Conservation (phyloP, 1,140 invertebrate species). For the Atta colombica region DNA sequence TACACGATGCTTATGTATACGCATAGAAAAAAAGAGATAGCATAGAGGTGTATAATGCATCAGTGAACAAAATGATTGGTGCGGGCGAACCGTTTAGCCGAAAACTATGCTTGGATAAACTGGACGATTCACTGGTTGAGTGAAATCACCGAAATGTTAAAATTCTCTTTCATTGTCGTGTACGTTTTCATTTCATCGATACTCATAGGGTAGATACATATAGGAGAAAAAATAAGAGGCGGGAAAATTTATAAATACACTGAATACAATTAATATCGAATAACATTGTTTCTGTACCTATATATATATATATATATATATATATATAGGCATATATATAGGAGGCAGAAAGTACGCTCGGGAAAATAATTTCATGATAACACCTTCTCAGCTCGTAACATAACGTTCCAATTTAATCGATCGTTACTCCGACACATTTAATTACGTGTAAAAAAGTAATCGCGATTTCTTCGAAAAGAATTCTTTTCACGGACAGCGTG, state of each 20-base stretch:
- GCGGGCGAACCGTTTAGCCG: constrained; percentile 48
- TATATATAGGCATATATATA: no score
- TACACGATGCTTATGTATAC: background rate
- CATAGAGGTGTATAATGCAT: constrained; percentile 56
- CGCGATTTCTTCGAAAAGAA: constrained; percentile 39
- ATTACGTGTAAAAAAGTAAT: constrained; percentile 37
- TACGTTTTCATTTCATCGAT: constrained; percentile 57
- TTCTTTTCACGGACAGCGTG: constrained; percentile 23
- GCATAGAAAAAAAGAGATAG: constrained; percentile 15
- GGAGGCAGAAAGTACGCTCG: background rate
- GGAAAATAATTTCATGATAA: background rate
- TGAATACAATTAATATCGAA: constrained; percentile 25
- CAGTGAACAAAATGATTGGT: constrained; percentile 62
- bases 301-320: no score
- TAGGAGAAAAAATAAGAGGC: background rate
- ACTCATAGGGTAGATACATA: background rate
- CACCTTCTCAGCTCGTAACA: background rate
- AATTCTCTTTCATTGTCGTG: constrained; percentile 61
- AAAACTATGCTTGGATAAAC: constrained; percentile 65
- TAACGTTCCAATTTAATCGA: constrained; percentile 37
- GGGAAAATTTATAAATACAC: constrained; percentile 1
- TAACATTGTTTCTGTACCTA: background rate
- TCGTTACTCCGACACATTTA: constrained; percentile 30
- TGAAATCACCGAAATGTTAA: constrained; percentile 62
- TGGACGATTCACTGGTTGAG: constrained; percentile 54